phyloP scores from a whole-genome alignment of 1,140 invertebrate species.

The Dreissena polymorpha region DNA sequence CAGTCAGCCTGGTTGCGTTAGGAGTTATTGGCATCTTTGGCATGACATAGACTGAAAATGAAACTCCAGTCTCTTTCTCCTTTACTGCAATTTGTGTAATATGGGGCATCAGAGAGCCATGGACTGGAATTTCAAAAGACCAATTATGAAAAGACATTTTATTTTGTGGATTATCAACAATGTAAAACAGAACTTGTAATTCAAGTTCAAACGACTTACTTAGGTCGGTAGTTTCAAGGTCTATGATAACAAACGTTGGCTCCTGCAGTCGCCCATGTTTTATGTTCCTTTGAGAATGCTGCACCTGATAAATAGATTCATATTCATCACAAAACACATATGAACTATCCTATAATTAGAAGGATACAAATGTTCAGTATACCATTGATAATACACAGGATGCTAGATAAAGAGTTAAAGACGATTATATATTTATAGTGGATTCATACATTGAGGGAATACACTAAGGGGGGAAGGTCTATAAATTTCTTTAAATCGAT shows the following conservation, averaged over 20 bases:
- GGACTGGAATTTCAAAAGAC: slow-evolving; percentile 40
- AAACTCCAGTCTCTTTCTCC: background rate
- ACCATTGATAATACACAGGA: too few relatives aligned
- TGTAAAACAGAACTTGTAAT: background rate
- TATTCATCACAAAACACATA: too few relatives aligned
- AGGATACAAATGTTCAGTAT: too few relatives aligned
- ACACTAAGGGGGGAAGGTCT: too few relatives aligned
- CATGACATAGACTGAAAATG: slow-evolving; percentile 11
- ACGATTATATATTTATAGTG: too few relatives aligned
- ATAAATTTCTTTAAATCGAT: too few relatives aligned
- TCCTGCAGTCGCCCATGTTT: background rate
- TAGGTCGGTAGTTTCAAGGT: slow-evolving; percentile 40
- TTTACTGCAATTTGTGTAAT: slow-evolving; percentile 46
- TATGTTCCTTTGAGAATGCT: background rate
- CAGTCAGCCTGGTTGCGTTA: slow-evolving; percentile 20
- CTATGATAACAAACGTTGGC: slow-evolving; percentile 10
- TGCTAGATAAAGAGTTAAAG: too few relatives aligned
- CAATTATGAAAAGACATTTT: background rate
- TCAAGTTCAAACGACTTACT: slow-evolving; percentile 7
- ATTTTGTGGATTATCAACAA: background rate
- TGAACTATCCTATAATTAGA: too few relatives aligned
- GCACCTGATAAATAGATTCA: too few relatives aligned
- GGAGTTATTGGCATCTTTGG: slow-evolving; percentile 32
- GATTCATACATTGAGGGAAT: too few relatives aligned
- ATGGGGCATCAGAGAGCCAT: slow-evolving; percentile 21